Conservation (phyloP, 1,140 invertebrate genomes). For the Drosophila dunni region DNA sequence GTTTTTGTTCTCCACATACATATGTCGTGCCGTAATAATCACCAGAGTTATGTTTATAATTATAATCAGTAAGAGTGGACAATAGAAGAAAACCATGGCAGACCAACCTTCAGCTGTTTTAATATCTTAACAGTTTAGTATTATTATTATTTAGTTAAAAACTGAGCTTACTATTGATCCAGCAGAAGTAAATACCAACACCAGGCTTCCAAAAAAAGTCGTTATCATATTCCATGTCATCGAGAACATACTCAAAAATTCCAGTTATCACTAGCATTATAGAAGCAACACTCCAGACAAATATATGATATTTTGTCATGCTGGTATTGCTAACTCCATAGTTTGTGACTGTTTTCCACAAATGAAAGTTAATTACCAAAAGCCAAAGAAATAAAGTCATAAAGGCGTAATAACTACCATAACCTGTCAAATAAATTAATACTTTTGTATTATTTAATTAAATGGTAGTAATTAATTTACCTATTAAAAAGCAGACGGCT, state of each 20-base stretch:
- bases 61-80: background rate
- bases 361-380: background rate
- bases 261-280: background rate
- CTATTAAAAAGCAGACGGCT: background rate
- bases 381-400: conserved; percentile 16
- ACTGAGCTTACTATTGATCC: conserved; percentile 6
- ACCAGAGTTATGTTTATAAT: background rate
- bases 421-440: background rate
- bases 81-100: conserved; percentile 14
- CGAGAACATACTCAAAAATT: background rate
- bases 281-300: conserved; percentile 2
- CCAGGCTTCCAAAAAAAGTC: background rate
- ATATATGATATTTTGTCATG: background rate
- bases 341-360: background rate
- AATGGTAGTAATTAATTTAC: background rate
- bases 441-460: background rate
- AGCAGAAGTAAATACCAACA: background rate
- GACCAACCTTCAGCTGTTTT: background rate
- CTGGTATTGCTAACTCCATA: background rate
- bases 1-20: conserved; percentile 1
- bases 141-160: background rate
- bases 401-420: background rate
- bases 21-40: background rate
- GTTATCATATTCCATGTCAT: background rate
- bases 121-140: background rate